A percentile compares a stretch with the other conserved stretches of the same genome.
phyloP scores from a whole-genome alignment of 1,140 invertebrate genomes.

The Nephotettix cincticeps region DNA sequence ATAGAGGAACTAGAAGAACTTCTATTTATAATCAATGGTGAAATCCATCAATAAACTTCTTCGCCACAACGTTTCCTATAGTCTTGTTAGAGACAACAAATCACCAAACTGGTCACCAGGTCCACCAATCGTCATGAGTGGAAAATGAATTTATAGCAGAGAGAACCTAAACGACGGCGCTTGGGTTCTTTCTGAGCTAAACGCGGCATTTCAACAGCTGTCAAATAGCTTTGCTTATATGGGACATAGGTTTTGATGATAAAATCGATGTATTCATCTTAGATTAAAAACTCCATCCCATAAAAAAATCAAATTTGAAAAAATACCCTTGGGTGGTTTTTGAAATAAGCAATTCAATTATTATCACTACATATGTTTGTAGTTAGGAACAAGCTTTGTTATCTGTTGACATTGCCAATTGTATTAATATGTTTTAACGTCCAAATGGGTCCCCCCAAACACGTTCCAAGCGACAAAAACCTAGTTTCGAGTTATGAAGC shows the following conservation, averaged over 20 bases:
- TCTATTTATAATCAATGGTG: too few relatives aligned
- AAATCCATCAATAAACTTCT: background rate
- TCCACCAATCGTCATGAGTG: background rate
- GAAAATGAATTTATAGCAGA: background rate
- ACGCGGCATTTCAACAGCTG: background rate
- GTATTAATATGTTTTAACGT: too few relatives aligned
- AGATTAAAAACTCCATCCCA: background rate
- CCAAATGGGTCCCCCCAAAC: too few relatives aligned
- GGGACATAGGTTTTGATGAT: background rate
- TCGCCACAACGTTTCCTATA: too few relatives aligned
- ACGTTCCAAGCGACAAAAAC: too few relatives aligned
- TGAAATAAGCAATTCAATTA: slow-evolving; percentile 14
- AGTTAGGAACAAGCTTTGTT: too few relatives aligned
- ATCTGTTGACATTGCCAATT: too few relatives aligned
- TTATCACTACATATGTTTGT: too few relatives aligned
- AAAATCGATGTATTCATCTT: slow-evolving; percentile 3
- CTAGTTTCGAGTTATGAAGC: too few relatives aligned
- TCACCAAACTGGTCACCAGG: background rate
- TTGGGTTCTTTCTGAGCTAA: slow-evolving; percentile 14
- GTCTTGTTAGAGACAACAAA: background rate
- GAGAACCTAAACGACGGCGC: slow-evolving; percentile 6
- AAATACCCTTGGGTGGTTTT: slow-evolving; percentile 6
- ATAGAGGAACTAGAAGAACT: too few relatives aligned
- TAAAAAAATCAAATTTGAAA: background rate
- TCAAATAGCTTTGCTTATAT: background rate